Conservation (phyloP, 2,113 vertebrate species). For the Caretta caretta region DNA sequence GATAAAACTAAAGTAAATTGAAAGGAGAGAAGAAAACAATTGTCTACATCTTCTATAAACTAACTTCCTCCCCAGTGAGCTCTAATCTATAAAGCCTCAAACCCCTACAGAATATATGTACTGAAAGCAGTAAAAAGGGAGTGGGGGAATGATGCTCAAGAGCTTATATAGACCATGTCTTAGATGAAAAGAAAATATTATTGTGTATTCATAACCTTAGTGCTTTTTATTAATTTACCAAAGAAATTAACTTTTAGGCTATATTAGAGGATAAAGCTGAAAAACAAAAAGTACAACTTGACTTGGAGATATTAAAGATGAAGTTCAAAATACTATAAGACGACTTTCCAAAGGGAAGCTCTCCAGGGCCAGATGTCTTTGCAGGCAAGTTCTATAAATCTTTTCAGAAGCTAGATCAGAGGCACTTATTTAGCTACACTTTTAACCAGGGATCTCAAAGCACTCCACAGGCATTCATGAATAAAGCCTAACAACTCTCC, state of each 20-base stretch:
- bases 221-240: background rate
- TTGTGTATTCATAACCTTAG: background rate
- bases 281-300: background rate
- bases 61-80: background rate
- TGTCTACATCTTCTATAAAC: background rate
- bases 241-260: background rate
- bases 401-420: background rate
- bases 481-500: background rate
- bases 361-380: background rate
- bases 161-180: background rate
- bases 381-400: background rate
- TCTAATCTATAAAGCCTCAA: background rate
- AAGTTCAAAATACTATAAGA: background rate
- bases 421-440: accelerated
- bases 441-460: background rate
- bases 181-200: background rate
- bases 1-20: background rate
- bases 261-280: background rate
- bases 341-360: background rate
- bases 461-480: background rate
- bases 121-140: background rate
- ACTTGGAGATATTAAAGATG: background rate
- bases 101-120: background rate
- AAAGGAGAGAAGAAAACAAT: background rate
- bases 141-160: background rate